phyloP scores from a whole-genome alignment of 2,888 invertebrate species.

The Villa cingulata region DNA sequence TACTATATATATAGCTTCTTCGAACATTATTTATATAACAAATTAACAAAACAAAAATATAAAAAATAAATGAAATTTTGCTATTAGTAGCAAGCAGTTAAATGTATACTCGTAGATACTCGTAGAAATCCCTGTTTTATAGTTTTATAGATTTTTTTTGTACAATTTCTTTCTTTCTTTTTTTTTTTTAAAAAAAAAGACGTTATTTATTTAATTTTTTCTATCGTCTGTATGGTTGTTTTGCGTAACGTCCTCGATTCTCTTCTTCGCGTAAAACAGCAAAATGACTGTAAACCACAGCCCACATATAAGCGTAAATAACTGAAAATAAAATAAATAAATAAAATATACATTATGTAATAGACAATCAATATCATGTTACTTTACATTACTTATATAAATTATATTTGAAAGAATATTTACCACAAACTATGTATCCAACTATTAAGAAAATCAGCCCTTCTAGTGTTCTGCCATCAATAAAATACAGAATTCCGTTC shows the following conservation, averaged over 20 bases:
- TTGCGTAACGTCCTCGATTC: conserved; percentile 57
- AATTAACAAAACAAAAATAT: too few relatives aligned
- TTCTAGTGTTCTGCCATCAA: conserved; percentile 43
- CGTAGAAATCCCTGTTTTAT: too few relatives aligned
- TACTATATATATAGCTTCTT: too few relatives aligned
- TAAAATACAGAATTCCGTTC: conserved; percentile 59
- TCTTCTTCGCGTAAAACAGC: conserved; percentile 54
- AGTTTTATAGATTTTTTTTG: too few relatives aligned
- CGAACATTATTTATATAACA: too few relatives aligned
- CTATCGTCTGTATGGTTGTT: conserved; percentile 49
- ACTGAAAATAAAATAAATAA: conserved; percentile 41
- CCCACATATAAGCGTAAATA: conserved; percentile 67
- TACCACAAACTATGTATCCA: conserved; percentile 48
- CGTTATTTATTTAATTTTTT: not conserved
- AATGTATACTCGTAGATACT: too few relatives aligned
- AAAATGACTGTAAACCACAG: conserved; percentile 72
- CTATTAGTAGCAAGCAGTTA: too few relatives aligned
- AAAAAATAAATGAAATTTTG: too few relatives aligned
- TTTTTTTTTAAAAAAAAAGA: not conserved
- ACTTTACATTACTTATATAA: not conserved
- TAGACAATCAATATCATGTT: conserved; percentile 1
- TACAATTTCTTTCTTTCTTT: not conserved
- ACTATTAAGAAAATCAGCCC: conserved; percentile 48
- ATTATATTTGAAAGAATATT: conserved; percentile 22
- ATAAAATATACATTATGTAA: conserved; percentile 1